These are phyloP conservation scores for Odontocolon sp. DNA, from an alignment of 2,888 invertebrate species.

Conservation along the genomic window DNA sequence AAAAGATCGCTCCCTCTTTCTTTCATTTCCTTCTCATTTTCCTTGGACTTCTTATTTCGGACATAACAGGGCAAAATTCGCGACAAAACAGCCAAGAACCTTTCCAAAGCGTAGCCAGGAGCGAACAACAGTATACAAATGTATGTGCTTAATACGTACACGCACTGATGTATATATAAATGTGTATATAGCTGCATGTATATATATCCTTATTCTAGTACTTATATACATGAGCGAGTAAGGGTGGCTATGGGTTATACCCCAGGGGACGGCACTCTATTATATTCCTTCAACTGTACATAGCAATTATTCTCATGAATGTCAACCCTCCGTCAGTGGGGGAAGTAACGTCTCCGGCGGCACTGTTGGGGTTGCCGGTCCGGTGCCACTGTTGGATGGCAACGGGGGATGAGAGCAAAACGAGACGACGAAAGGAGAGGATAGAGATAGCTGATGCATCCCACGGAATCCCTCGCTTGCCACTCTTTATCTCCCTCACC, in stretches of 20 bases:
- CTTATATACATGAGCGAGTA: conserved; percentile 20
- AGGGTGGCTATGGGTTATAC: conserved; percentile 45
- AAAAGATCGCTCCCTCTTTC: conserved; percentile 8
- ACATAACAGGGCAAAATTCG: conserved; percentile 14
- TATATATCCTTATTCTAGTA: background rate
- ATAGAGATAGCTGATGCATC: conserved; percentile 30
- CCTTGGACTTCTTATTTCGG: conserved; percentile 28
- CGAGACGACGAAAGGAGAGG: too few species aligned
- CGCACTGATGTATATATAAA: background rate
- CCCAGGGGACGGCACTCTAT: conserved; percentile 54
- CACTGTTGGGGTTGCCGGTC: conserved; percentile 25
- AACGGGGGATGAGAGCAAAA: conserved; percentile 21
- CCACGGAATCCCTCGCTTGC: conserved; percentile 43
- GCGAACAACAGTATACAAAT: background rate
- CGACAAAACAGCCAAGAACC: conserved; percentile 24
- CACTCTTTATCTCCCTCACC: conserved; percentile 58
- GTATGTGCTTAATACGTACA: conserved; percentile 3
- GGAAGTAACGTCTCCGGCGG: conserved; percentile 47
- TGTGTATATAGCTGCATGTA: conserved; percentile 4
- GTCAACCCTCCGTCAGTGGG: conserved; percentile 62
- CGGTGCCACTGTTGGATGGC: conserved; percentile 23
- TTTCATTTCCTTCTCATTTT: background rate
- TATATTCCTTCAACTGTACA: conserved; percentile 62
- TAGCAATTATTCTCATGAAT: conserved; percentile 67
- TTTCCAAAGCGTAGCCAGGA: conserved; percentile 26